Conservation (phyloP, 2,113 vertebrate species). For the Elephas maximus region DNA sequence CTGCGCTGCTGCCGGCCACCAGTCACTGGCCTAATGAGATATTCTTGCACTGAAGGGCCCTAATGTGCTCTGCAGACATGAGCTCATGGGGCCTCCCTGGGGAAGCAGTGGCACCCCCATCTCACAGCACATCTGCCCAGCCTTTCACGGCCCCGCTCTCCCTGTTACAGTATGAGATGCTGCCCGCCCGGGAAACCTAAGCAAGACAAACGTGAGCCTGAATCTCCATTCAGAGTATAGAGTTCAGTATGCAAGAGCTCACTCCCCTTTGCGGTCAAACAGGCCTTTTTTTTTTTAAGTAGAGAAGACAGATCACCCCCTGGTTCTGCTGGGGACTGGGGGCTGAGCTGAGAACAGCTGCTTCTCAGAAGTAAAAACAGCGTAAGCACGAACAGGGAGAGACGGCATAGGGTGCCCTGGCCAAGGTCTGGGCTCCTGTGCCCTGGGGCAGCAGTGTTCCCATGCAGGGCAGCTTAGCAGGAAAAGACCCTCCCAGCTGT, state of each 20-base stretch:
- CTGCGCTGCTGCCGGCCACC: background rate
- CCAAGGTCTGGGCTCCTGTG: background rate
- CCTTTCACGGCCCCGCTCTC: accelerated
- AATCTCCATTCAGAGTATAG: accelerated
- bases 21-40: background rate
- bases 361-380: background rate
- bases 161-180: background rate
- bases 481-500: background rate
- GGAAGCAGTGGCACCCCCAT: background rate
- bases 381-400: background rate
- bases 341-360: background rate
- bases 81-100: background rate
- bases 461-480: background rate
- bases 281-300: background rate
- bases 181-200: background rate
- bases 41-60: background rate
- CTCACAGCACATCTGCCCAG: background rate
- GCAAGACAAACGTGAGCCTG: background rate
- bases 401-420: background rate
- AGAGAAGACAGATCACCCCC: background rate
- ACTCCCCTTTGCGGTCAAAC: background rate
- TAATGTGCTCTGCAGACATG: background rate
- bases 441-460: background rate
- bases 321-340: background rate
- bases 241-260: background rate